phyloP scores from a whole-genome alignment of 2,797 vertebrate genomes.

The Tragelaphus oryx region DNA sequence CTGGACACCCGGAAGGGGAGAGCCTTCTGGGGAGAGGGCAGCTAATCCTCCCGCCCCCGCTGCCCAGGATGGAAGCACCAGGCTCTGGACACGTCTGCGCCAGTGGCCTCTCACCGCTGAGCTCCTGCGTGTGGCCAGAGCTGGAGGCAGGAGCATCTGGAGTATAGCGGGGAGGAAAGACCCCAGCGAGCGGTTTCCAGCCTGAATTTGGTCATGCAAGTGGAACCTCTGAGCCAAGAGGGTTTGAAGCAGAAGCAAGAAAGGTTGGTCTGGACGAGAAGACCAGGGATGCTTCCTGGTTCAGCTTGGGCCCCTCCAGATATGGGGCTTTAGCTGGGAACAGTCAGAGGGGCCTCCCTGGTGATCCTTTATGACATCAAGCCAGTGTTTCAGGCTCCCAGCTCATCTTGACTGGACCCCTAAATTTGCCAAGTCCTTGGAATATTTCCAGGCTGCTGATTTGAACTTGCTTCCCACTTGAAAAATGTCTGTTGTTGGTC shows the following conservation, averaged over 20 bases:
- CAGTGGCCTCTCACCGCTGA: background rate
- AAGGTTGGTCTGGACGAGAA: too few species aligned
- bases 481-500: background rate
- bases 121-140: rapidly evolving
- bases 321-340: rapidly evolving
- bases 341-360: background rate
- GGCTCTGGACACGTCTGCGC: rapidly evolving
- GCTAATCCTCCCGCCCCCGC: background rate
- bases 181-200: too few species aligned
- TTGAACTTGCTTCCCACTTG: background rate
- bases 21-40: background rate
- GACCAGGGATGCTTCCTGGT: background rate
- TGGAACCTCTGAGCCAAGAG: rapidly evolving
- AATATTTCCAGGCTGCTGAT: background rate
- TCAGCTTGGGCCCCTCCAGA: background rate
- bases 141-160: background rate
- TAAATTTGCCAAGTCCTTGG: too few species aligned
- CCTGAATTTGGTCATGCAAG: rapidly evolving
- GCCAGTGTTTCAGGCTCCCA: rapidly evolving
- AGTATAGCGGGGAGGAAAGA: rapidly evolving
- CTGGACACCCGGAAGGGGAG: background rate
- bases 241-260: background rate
- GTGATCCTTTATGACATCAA: background rate
- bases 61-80: too few species aligned
- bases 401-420: too few species aligned